Percentiles rank a stretch among this genome's conserved stretches.
Conservation (phyloP, 2,797 vertebrate species). For the Capromys pilorides region DNA sequence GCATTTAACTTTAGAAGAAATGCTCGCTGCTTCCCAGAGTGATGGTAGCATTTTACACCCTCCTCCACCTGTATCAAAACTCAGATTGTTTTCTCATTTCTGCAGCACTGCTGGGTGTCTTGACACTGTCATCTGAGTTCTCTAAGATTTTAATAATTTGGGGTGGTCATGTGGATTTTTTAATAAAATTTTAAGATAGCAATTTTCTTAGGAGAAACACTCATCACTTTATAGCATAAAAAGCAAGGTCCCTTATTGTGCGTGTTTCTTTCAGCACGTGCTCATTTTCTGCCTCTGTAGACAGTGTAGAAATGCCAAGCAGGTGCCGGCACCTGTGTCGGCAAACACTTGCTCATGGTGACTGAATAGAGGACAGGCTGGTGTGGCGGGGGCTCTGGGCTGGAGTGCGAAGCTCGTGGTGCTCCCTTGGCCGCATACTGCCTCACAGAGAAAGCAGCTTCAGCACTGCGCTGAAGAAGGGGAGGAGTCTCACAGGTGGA, state of each 20-base stretch:
- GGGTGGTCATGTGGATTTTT: neutral
- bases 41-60: neutral
- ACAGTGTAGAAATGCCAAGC: neutral
- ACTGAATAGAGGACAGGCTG: neutral
- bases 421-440: neutral
- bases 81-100: neutral
- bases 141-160: neutral
- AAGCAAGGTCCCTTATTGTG: neutral
- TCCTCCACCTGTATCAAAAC: too few relatives aligned
- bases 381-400: neutral
- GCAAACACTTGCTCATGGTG: too few relatives aligned
- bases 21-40: neutral
- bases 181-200: neutral
- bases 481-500: neutral
- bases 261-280: neutral
- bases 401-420: accelerated
- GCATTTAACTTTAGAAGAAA: neutral
- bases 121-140: neutral
- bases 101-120: neutral
- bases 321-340: neutral
- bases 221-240: neutral
- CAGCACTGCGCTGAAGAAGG: neutral
- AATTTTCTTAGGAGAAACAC: neutral
- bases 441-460: neutral
- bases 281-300: neutral